Percentiles rank a stretch among this genome's conserved stretches.
Conservation (phyloP, 1,140 invertebrate genomes). For the Pseudomyrmex dendroicus region DNA sequence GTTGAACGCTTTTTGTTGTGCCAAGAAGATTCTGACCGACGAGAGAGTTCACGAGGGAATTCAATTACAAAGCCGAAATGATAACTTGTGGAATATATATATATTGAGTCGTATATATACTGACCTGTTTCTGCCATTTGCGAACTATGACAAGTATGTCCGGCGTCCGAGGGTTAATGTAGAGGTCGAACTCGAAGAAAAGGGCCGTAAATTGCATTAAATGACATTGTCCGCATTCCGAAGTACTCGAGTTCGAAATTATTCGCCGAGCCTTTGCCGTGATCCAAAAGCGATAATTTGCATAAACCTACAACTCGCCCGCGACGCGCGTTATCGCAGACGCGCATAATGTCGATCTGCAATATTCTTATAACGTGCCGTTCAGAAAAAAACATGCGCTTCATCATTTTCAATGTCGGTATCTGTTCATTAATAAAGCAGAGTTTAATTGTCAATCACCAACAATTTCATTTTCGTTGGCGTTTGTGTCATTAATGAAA, state of each 20-base stretch:
- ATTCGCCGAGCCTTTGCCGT: background rate
- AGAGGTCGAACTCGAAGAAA: slow-evolving; percentile 49
- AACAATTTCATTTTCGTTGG: slow-evolving; percentile 36
- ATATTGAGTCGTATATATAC: slow-evolving; percentile 39
- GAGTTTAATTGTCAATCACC: slow-evolving; percentile 54
- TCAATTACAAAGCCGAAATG: slow-evolving; percentile 50
- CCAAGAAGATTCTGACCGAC: slow-evolving; percentile 11
- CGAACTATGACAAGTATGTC: slow-evolving; percentile 58
- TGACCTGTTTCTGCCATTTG: slow-evolving; percentile 48
- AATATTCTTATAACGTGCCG: background rate
- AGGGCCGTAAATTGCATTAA: slow-evolving; percentile 42
- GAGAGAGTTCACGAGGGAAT: background rate
- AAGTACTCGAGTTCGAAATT: slow-evolving; percentile 19
- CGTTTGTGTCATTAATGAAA: slow-evolving; percentile 59
- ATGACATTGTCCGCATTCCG: slow-evolving; percentile 47
- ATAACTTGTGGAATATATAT: slow-evolving; percentile 44
- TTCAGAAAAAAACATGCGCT: background rate
- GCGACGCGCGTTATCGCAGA: no score
- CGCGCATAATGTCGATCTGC: background rate
- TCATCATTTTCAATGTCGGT: background rate
- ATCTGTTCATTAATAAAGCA: slow-evolving; percentile 44
- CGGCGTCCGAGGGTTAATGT: slow-evolving; percentile 49
- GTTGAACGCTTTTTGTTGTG: background rate
- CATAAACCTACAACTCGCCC: no score
- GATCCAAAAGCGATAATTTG: slow-evolving; percentile 5